phyloP scores from a whole-genome alignment of 2,113 vertebrate species.

The Alosa alosa region DNA sequence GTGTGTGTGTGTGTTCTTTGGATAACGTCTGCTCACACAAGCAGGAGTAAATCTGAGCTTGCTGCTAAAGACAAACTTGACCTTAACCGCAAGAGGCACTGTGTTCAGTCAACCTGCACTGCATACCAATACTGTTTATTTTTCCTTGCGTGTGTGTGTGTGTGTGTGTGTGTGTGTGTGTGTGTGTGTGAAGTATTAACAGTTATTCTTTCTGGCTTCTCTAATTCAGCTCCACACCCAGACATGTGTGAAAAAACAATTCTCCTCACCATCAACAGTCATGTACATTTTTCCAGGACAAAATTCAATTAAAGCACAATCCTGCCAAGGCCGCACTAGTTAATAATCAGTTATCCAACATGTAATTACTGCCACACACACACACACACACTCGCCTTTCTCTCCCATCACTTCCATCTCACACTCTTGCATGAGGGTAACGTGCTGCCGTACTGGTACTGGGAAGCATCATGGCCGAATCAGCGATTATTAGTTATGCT shows the following conservation, averaged over 20 bases:
- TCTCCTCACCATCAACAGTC: neutral
- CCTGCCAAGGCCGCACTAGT: neutral
- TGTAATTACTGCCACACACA: slow-evolving; percentile 1
- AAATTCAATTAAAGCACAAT: neutral
- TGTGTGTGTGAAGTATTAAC: slow-evolving; percentile 26
- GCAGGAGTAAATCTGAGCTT: neutral
- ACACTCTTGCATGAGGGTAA: neutral
- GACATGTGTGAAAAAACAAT: neutral
- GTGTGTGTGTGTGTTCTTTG: neutral
- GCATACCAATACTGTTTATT: neutral
- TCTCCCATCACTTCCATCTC: neutral
- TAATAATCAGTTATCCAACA: neutral
- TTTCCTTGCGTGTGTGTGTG: neutral
- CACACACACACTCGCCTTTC: neutral
- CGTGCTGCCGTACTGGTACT: neutral
- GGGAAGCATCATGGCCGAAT: neutral
- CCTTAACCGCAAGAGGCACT: neutral
- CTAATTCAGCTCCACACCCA: neutral
- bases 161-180: neutral
- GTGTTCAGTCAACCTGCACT: neutral
- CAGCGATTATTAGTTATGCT: neutral
- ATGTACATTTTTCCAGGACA: neutral
- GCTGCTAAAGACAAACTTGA: neutral
- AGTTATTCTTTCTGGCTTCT: neutral
- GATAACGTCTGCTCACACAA: neutral